Evolutionary conservation across 2,113 vertebrate genomes (phyloP).

Genomic region (Tiliqua scincoides): DNA sequence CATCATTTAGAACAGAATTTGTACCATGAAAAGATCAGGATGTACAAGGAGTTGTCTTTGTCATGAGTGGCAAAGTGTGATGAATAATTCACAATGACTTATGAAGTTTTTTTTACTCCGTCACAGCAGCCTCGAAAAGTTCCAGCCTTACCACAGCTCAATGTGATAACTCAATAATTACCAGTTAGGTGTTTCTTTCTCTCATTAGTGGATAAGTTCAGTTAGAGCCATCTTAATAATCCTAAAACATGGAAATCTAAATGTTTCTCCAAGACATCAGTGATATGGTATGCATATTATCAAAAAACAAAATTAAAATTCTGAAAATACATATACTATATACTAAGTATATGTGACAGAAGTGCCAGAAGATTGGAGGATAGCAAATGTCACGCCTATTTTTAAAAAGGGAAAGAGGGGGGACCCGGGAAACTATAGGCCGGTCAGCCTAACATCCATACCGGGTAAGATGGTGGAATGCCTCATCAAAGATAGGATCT

Average conservation of each 20-base stretch:
- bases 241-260: not conserved
- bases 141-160: not conserved
- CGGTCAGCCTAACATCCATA: no score
- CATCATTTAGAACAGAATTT: no score
- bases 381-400: no score
- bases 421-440: no score
- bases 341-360: no score
- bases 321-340: not conserved
- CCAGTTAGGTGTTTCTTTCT: not conserved
- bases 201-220: not conserved
- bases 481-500: no score
- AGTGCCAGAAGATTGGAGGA: no score
- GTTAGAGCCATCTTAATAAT: not conserved
- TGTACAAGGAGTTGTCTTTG: no score
- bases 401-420: no score
- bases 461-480: no score
- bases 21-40: no score
- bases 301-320: not conserved
- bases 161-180: not conserved
- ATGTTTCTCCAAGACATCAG: not conserved
- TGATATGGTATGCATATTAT: not conserved
- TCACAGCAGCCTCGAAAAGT: not conserved
- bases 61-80: no score
- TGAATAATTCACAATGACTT: not conserved
- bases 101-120: not conserved